Evolutionary conservation across 2,113 vertebrate genomes (phyloP), one percentile per base, ranked within the genome.

Genomic region (Colistium nudipinnis): DNA sequence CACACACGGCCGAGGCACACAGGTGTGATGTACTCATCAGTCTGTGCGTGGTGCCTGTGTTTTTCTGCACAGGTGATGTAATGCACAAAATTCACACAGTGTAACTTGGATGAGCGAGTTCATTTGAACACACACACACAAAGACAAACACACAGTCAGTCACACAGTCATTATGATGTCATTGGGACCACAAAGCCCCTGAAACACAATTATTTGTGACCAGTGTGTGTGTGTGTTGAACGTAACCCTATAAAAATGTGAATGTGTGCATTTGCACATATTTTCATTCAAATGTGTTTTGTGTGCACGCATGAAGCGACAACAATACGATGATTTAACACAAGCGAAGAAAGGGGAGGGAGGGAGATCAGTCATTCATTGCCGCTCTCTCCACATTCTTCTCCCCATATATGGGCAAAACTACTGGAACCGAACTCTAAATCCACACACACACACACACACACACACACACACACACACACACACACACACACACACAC

Each of bases 381-480:
- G 83, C 86, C 72, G 76, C 75, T 67, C 54, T 76, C 68, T 78
- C 51, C 72, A 80, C 89, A 93, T 92, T 91, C 92, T 90, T 90
- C 61, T 78, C 83, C 82, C 88, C 92, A 90, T 91, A 93, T 92
- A 93, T 87, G 91, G 92, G 85, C 80, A 92, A 88, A 89, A 90
- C 79, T 70, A 78, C 81, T 84, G 82, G 80, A 87, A 81, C 70
- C 56, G 74, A 82, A 76, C 73, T 79, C 76, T 62, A 41, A 59
- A 70, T 77, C 53, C 65, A 48, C 47, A 36, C 62, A 55, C 64
- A 55, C 59, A 81, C 62, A 36, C 24, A 77, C 9, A 36, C 51
- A 71, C 31, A 47, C 62, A 71, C 66, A 57, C 65, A 55, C 57
- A 81, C 62, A 41, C 14, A 77, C 7, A 33, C 47, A 72, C 28